Evolutionary conservation across 2,888 invertebrate genomes (phyloP).

Genomic region (Lottia gigantea): DNA sequence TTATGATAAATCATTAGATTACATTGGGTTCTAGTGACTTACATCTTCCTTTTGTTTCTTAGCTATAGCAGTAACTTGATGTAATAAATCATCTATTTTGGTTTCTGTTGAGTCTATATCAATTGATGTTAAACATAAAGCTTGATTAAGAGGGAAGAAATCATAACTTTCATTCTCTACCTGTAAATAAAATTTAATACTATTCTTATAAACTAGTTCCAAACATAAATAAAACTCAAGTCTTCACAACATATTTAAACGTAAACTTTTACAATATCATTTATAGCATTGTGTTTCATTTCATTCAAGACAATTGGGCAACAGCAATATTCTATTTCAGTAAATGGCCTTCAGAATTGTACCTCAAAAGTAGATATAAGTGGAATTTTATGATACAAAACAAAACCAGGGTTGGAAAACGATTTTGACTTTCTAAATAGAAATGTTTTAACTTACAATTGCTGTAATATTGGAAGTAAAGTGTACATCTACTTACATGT

Average conservation of each 20-base stretch:
- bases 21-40: too few species aligned
- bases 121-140: conserved; percentile 63
- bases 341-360: too few species aligned
- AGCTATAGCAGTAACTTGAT: conserved; percentile 63
- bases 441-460: too few species aligned
- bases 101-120: conserved; percentile 67
- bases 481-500: conserved; percentile 55
- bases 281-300: not conserved
- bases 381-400: too few species aligned
- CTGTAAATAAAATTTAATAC: conserved; percentile 31
- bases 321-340: too few species aligned
- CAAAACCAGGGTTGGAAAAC: too few species aligned
- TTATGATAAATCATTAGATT: too few species aligned
- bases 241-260: too few species aligned
- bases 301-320: not conserved
- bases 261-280: not conserved
- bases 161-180: conserved; percentile 61
- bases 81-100: conserved; percentile 65
- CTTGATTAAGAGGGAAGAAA: conserved; percentile 67
- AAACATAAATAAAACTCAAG: too few species aligned
- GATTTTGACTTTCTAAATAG: too few species aligned
- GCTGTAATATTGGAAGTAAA: not conserved
- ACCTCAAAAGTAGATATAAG: too few species aligned
- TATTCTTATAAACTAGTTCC: too few species aligned
- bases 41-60: conserved; percentile 66